Evolutionary conservation across 2,797 vertebrate species (phyloP), one percentile per base, ranked within the genome.

Genomic region (Lacerta viridis): DNA sequence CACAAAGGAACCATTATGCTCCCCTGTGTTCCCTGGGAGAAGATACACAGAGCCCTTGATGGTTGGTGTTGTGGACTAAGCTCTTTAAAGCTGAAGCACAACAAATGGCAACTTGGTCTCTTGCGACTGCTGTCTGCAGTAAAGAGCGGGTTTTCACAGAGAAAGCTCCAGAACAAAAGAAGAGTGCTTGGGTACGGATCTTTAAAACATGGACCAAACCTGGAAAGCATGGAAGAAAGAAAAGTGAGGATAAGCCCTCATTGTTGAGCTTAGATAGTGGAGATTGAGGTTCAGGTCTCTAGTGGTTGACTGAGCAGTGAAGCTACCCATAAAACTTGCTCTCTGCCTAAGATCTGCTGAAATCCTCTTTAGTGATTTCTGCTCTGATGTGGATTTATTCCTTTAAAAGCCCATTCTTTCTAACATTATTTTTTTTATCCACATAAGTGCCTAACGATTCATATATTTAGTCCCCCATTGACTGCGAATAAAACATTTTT

Each of bases 401-500:
- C 36, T 84, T 74, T 11, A 20, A 69, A 90, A 88, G 20, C 83
- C 87, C 87, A 18, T 82, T 10, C 41, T 89, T 50, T 74, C 50
- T 79, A 92, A 87, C 88, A 55, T 93, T 83, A 83, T 20, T 77
- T 83, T 83, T 75, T 72, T 92, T 86, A 74, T 92, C 92, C 92
- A 89, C 92, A 43, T 83, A 29, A 80, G 85, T 93, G 84, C 90
- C 68, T 84, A 87, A 76, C 91, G 88, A 36, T 90, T 91, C 93
- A 88, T 92, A 84, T 92, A 92, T 93, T 91, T 81, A 68, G 36
- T 90, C 89, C 93, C 91, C 86, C 88, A 87, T 92, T 90, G 92
- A 88, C 87, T 91, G 36, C 85, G 89, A 92, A 93, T 94, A 89
- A 93, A 95, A 91, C 84, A 33, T 85, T 91, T 90, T 95, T 93